phyloP scores from a whole-genome alignment of 2,113 vertebrate species.

The Atrichornis clamosus region DNA sequence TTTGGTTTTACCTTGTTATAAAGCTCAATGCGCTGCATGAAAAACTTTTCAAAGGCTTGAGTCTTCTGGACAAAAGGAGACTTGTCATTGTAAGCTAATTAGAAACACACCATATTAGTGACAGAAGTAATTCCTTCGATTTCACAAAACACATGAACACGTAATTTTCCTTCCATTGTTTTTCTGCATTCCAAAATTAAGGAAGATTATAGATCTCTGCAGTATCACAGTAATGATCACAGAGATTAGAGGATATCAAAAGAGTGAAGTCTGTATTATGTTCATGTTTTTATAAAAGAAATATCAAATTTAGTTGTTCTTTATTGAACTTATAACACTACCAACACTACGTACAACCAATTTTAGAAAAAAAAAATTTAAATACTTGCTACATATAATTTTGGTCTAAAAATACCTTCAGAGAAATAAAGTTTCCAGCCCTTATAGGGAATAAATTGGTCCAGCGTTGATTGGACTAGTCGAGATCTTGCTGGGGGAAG shows the following conservation, averaged over 20 bases:
- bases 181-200: background rate
- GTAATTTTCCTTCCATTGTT: background rate
- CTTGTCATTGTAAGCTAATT: constrained; percentile 82
- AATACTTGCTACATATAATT: background rate
- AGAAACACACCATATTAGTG: constrained; percentile 11
- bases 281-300: background rate
- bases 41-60: constrained; percentile 92
- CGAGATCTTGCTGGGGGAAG: constrained; percentile 27
- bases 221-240: background rate
- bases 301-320: background rate
- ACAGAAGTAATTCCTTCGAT: background rate
- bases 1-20: constrained; percentile 88
- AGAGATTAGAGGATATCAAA: background rate
- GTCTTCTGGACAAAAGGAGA: constrained; percentile 87
- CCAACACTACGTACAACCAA: background rate
- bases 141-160: background rate
- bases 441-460: constrained; percentile 84
- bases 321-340: background rate
- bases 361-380: background rate
- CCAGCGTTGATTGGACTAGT: constrained; percentile 78
- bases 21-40: constrained; percentile 83
- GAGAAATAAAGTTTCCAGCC: constrained; percentile 95
- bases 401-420: constrained; percentile 78
- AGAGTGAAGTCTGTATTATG: background rate
- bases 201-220: background rate